phyloP scores from a whole-genome alignment of 2,888 invertebrate species.

The Pollenia amentaria region DNA sequence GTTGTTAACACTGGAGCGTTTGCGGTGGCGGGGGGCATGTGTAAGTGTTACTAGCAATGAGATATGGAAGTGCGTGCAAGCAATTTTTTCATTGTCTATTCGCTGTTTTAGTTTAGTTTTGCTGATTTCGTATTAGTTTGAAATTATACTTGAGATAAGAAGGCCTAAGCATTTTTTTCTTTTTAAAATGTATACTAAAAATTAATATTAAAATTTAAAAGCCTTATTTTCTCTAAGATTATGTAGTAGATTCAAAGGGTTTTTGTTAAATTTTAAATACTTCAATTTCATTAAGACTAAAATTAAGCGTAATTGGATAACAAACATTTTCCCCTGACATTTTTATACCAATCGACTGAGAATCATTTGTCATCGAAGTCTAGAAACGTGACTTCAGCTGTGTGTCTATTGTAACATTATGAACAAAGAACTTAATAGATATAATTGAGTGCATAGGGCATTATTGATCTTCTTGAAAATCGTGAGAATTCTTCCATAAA shows the following conservation, averaged over 20 bases:
- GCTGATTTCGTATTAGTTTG: constrained; percentile 58
- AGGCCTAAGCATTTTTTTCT: constrained; percentile 21
- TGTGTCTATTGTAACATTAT: too few species aligned
- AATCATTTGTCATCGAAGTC: too few species aligned
- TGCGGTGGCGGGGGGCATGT: not conserved
- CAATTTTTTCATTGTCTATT: constrained; percentile 32
- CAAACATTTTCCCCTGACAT: too few species aligned
- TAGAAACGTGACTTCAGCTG: too few species aligned
- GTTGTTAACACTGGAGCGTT: not conserved
- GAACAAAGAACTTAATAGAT: too few species aligned
- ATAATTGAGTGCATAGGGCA: too few species aligned
- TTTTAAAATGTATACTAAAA: not conserved
- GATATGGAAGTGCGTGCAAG: constrained; percentile 68
- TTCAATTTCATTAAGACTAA: too few species aligned
- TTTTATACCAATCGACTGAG: too few species aligned
- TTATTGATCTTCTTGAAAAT: too few species aligned
- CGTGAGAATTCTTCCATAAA: too few species aligned
- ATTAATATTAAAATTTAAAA: not conserved
- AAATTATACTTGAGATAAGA: constrained; percentile 35
- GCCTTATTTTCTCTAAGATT: not conserved
- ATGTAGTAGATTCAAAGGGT: not conserved
- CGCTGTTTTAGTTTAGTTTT: constrained; percentile 39
- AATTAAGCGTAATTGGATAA: too few species aligned
- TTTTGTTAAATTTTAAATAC: too few species aligned
- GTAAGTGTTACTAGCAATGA: constrained; percentile 45